Evolutionary conservation across 2,797 vertebrate genomes (phyloP).

Genomic region (Melanotaenia boesemani): DNA sequence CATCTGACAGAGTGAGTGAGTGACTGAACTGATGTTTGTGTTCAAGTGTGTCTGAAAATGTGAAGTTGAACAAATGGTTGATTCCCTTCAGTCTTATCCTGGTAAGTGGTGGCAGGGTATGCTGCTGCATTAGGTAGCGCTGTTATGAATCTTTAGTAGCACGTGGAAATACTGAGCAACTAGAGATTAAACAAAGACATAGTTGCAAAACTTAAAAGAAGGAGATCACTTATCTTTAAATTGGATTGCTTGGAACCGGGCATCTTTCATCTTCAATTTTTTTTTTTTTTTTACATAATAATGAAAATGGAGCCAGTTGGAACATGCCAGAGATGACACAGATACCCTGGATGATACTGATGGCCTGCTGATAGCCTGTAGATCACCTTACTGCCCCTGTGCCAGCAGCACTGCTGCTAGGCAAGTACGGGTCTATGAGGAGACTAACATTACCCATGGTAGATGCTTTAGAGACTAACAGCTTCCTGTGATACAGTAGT

Average conservation of each 20-base stretch:
- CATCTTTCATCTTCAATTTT: conserved; percentile 69
- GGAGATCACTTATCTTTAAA: conserved; percentile 33
- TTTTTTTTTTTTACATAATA: conserved; percentile 37
- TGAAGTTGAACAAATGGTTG: conserved; percentile 38
- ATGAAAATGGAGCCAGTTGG: conserved; percentile 69
- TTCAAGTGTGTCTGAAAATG: conserved; percentile 59
- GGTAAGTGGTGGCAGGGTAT: conserved; percentile 55
- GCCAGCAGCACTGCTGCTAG: conserved; percentile 55
- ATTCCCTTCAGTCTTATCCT: conserved; percentile 46
- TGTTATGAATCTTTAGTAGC: conserved; percentile 60
- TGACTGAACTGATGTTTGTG: conserved; percentile 50
- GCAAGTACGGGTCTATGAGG: conserved; percentile 48
- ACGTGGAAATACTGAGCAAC: conserved; percentile 46
- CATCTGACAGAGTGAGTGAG: conserved; percentile 50
- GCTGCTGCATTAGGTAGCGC: conserved; percentile 44
- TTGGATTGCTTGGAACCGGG: conserved; percentile 28
- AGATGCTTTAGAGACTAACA: conserved; percentile 51
- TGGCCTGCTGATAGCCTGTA: conserved; percentile 70
- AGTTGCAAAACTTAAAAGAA: conserved; percentile 50
- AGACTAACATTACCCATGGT: conserved; percentile 47
- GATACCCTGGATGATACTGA: conserved; percentile 73
- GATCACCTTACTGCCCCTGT: conserved; percentile 73
- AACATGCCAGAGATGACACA: conserved; percentile 79
- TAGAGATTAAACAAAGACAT: conserved; percentile 55
- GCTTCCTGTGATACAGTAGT: conserved; percentile 40